Conservation (phyloP, 2,113 vertebrate species). For the Sialia sialis region DNA sequence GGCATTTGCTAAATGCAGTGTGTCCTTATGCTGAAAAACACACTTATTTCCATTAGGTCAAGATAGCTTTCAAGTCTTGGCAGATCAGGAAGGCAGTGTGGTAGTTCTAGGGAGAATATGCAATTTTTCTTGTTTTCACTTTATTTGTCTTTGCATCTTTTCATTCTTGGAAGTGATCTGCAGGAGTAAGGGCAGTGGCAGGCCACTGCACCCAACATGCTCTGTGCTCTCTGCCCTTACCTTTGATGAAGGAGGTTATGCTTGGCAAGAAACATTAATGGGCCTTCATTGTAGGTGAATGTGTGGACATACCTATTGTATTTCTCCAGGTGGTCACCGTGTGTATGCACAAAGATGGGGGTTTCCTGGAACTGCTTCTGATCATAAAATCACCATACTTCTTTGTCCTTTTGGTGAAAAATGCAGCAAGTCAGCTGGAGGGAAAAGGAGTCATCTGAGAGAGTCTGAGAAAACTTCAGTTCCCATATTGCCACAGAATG, state of each 20-base stretch:
- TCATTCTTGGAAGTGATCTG: background rate
- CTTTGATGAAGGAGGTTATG: background rate
- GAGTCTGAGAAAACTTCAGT: background rate
- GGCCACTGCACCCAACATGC: accelerated
- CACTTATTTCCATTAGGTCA: conserved; percentile 8
- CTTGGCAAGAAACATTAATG: background rate
- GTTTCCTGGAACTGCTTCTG: background rate
- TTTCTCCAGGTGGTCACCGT: background rate
- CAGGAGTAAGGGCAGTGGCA: background rate
- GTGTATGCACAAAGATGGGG: background rate
- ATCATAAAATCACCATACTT: background rate
- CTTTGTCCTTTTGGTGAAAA: background rate
- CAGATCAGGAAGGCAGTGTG: background rate
- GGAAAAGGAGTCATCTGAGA: background rate
- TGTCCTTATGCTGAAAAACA: background rate
- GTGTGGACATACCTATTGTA: accelerated
- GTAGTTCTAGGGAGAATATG: background rate
- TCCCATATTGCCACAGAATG: background rate
- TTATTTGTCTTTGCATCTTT: background rate
- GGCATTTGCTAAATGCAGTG: conserved; percentile 15
- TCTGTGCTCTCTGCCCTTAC: background rate
- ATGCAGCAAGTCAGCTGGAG: background rate
- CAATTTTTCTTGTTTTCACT: background rate
- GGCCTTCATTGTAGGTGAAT: background rate
- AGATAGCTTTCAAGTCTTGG: background rate